Evolutionary conservation across 1,140 invertebrate species (phyloP).

Genomic region (Elysia chlorotica): DNA sequence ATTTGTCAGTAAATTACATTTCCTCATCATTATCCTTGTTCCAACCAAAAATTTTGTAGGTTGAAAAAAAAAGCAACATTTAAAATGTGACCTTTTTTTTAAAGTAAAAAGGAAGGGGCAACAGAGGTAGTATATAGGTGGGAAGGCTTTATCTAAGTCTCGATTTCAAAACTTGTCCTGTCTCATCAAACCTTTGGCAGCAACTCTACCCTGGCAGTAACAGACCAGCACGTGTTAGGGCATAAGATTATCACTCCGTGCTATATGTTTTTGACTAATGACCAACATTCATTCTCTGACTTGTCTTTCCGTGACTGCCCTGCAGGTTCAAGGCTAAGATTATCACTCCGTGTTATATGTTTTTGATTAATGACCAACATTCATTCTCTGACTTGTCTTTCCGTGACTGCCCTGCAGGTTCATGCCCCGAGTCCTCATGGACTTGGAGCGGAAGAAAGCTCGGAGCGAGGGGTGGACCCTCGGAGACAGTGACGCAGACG

Average conservation of each 20-base stretch:
- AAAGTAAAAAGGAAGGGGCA: too few species aligned
- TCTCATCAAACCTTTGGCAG: too few species aligned
- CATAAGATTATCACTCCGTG: not conserved
- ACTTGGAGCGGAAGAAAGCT: conserved; percentile 6
- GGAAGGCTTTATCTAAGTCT: too few species aligned
- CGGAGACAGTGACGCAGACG: not conserved
- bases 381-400: not conserved
- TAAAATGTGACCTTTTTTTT: too few species aligned
- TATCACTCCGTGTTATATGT: not conserved
- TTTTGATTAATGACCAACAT: not conserved
- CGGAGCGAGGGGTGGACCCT: not conserved
- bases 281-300: not conserved
- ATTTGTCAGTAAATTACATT: too few species aligned
- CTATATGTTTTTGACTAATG: not conserved
- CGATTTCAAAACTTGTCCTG: too few species aligned
- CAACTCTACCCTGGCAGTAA: not conserved
- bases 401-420: too few species aligned
- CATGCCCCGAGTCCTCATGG: not conserved
- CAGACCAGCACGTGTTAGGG: not conserved
- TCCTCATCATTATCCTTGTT: too few species aligned
- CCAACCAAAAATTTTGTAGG: too few species aligned
- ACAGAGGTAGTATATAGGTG: too few species aligned
- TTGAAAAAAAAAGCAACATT: too few species aligned
- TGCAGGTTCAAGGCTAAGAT: not conserved
- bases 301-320: not conserved